phyloP scores from a whole-genome alignment of 2,888 invertebrate genomes.

The Noctua janthina region DNA sequence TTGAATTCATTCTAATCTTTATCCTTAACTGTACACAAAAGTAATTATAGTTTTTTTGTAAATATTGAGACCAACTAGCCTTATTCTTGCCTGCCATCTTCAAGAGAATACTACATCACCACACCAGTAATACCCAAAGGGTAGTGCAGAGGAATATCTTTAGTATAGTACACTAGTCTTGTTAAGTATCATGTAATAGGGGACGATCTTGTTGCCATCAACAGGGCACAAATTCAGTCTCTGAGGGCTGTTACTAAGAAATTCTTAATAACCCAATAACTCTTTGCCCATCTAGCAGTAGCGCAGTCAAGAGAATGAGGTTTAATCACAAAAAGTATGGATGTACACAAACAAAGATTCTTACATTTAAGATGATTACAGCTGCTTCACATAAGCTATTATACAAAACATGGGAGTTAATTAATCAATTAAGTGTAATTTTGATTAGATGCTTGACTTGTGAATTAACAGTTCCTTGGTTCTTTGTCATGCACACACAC shows the following conservation, averaged over 20 bases:
- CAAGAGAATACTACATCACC: background rate
- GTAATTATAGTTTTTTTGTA: background rate
- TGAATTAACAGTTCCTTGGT: background rate
- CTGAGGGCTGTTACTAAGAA: background rate
- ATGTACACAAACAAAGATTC: conserved; percentile 31
- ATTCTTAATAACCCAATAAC: background rate
- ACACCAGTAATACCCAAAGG: background rate
- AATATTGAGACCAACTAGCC: background rate
- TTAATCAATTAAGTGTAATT: conserved; percentile 39
- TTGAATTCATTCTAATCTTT: conserved; percentile 15
- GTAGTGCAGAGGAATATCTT: background rate
- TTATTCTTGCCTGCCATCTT: background rate
- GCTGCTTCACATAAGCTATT: conserved; percentile 33
- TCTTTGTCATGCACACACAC: conserved; percentile 20
- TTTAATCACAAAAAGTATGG: background rate
- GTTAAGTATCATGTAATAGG: background rate
- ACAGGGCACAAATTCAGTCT: background rate
- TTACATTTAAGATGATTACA: conserved; percentile 53
- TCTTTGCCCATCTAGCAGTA: no score
- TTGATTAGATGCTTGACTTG: conserved; percentile 3
- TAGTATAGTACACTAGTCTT: background rate
- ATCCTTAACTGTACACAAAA: conserved; percentile 11
- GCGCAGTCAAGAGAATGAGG: background rate
- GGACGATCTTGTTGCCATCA: background rate
- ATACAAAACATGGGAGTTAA: conserved; percentile 40